A percentile compares a stretch with the other conserved stretches of the same genome.
phyloP scores from a whole-genome alignment of 2,797 vertebrate genomes.

The Sebastes oblongus region DNA sequence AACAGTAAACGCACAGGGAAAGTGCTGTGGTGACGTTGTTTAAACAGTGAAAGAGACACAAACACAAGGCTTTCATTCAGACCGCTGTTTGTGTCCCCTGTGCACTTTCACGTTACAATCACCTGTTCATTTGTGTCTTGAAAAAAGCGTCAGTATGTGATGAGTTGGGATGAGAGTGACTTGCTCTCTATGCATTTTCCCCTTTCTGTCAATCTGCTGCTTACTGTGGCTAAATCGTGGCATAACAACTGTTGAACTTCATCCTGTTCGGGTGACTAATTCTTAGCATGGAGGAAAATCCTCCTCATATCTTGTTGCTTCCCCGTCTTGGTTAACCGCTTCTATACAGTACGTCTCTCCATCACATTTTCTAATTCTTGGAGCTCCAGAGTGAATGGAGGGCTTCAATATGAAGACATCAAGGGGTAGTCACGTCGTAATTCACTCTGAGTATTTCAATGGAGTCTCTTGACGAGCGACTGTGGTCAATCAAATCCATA shows the following conservation, averaged over 20 bases:
- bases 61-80: too few species aligned
- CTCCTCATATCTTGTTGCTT: constrained; percentile 23
- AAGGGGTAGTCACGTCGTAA: constrained; percentile 63
- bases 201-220: constrained; percentile 6
- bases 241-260: background rate
- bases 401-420: constrained; percentile 63
- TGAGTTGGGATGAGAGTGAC: too few species aligned
- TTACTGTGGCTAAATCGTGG: constrained; percentile 2
- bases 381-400: constrained; percentile 25
- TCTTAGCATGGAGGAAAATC: constrained; percentile 22
- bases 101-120: too few species aligned
- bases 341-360: constrained; percentile 16
- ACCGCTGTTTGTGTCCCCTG: too few species aligned
- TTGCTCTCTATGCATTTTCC: background rate
- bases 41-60: too few species aligned
- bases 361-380: constrained; percentile 43
- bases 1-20: too few species aligned
- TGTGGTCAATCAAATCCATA: constrained; percentile 78
- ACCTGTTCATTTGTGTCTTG: too few species aligned
- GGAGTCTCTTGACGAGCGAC: constrained; percentile 62
- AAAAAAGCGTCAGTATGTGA: too few species aligned
- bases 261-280: constrained; percentile 2
- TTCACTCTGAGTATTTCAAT: constrained; percentile 66
- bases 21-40: too few species aligned
- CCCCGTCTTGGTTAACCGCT: constrained; percentile 25